Conservation (phyloP, 92 coral and sea anemone genomes). For the Muricea muricata region DNA sequence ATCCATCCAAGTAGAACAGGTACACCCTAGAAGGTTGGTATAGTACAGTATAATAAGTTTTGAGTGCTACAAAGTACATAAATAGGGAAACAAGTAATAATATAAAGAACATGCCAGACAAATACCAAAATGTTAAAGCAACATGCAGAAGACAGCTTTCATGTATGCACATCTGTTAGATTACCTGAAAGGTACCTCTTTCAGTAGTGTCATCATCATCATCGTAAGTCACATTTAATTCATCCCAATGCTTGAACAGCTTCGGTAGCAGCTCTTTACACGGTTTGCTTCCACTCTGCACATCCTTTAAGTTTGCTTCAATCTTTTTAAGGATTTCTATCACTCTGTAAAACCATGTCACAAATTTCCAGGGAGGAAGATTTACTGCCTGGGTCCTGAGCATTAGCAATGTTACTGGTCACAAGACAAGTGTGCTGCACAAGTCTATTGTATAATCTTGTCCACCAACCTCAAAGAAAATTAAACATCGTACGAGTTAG, state of each 20-base stretch:
- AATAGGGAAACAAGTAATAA: too few relatives aligned
- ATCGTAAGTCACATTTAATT: background rate
- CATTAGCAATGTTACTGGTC: slow-evolving; percentile 16
- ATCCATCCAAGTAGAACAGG: too few relatives aligned
- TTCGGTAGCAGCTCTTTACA: slow-evolving; percentile 3
- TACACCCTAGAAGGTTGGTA: too few relatives aligned
- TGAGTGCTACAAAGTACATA: too few relatives aligned
- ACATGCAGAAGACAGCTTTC: too few relatives aligned
- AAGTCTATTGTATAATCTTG: slow-evolving; percentile 16
- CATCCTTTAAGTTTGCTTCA: background rate
- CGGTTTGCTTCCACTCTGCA: background rate
- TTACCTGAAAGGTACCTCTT: background rate
- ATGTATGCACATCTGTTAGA: too few relatives aligned
- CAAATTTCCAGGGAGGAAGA: slow-evolving; percentile 15
- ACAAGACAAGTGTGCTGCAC: background rate
- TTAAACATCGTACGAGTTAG: too few relatives aligned
- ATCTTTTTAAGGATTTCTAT: background rate
- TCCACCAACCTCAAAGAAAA: slow-evolving; percentile 22
- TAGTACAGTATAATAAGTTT: too few relatives aligned
- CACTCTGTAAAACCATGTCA: background rate
- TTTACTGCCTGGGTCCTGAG: slow-evolving; percentile 10
- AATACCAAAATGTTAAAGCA: too few relatives aligned
- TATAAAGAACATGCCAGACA: too few relatives aligned
- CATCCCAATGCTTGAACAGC: background rate
- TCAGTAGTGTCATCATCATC: background rate